phyloP scores from a whole-genome alignment of 2,888 invertebrate genomes.

The Beris chalybata region DNA sequence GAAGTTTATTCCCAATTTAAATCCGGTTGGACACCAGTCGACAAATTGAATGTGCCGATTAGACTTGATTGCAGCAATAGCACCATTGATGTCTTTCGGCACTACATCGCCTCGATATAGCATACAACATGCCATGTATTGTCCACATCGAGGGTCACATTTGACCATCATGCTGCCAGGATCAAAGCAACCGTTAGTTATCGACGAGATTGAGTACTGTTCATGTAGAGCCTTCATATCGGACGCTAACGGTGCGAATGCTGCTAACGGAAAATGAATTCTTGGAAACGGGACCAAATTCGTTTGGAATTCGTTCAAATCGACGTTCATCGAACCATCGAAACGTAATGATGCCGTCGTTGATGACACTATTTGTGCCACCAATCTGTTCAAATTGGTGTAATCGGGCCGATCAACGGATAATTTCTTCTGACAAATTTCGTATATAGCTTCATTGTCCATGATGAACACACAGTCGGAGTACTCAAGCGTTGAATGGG shows the following conservation, averaged over 20 bases:
- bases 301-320: conserved; percentile 87
- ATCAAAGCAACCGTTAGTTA: conserved; percentile 82
- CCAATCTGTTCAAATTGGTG: conserved; percentile 69
- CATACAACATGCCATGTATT: conserved; percentile 89
- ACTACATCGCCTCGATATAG: conserved; percentile 89
- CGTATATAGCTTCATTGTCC: conserved; percentile 89
- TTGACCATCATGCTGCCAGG: conserved; percentile 85
- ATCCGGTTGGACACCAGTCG: conserved; percentile 89
- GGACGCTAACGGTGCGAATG: conserved; percentile 74
- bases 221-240: conserved; percentile 74
- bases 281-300: conserved; percentile 90
- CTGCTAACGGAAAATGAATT: conserved; percentile 82
- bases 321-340: conserved; percentile 82
- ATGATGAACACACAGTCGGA: conserved; percentile 90
- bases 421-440: conserved; percentile 76
- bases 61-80: conserved; percentile 77
- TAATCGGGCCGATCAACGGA: conserved; percentile 67
- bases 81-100: conserved; percentile 84
- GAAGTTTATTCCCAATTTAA: conserved; percentile 78
- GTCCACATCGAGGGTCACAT: conserved; percentile 75
- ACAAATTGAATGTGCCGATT: conserved; percentile 82
- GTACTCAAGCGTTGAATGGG: conserved; percentile 80
- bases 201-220: conserved; percentile 71
- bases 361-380: conserved; percentile 72
- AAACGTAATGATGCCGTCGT: conserved; percentile 83